These are phyloP conservation scores for Pantala flavescens DNA, from an alignment of 1,140 invertebrate genomes.

Conservation along the genomic window DNA sequence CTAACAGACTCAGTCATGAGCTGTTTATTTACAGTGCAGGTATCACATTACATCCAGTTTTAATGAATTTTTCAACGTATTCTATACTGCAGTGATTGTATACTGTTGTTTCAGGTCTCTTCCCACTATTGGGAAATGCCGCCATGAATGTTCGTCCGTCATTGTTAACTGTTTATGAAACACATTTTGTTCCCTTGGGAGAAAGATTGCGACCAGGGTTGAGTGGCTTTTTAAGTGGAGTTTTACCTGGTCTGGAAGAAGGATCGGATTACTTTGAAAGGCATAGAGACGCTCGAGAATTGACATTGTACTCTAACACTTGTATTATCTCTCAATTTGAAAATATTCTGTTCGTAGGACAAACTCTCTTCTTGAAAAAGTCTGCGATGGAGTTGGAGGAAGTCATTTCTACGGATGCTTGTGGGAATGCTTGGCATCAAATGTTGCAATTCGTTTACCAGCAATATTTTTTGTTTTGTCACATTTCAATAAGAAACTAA, in stretches of 20 bases:
- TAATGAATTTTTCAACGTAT: slow-evolving; percentile 3
- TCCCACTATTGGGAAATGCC: slow-evolving; percentile 79
- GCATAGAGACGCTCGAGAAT: slow-evolving; percentile 30
- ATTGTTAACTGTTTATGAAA: slow-evolving; percentile 81
- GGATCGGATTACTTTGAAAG: slow-evolving; percentile 83
- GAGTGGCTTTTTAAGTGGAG: slow-evolving; percentile 75
- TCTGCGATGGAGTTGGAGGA: slow-evolving; percentile 67
- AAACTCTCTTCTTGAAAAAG: slow-evolving; percentile 63
- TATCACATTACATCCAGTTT: slow-evolving; percentile 28
- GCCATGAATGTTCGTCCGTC: slow-evolving; percentile 82
- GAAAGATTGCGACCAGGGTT: slow-evolving; percentile 69
- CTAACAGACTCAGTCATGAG: slow-evolving; percentile 68
- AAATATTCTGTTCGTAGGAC: slow-evolving; percentile 43
- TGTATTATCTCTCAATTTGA: background rate
- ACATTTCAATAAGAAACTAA: slow-evolving; percentile 72
- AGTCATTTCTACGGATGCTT: slow-evolving; percentile 78
- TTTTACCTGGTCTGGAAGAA: slow-evolving; percentile 80
- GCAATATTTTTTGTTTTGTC: slow-evolving; percentile 71
- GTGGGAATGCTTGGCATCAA: slow-evolving; percentile 78
- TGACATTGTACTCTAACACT: background rate
- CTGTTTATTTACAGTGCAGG: slow-evolving; percentile 78
- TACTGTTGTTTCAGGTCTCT: slow-evolving; percentile 61
- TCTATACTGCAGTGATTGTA: slow-evolving; percentile 24
- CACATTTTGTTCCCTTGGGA: slow-evolving; percentile 78
- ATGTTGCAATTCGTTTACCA: slow-evolving; percentile 71